Evolutionary conservation across 1,140 invertebrate genomes (phyloP), one percentile per base, ranked within the genome.

Genomic region (Drosophila persimilis): DNA sequence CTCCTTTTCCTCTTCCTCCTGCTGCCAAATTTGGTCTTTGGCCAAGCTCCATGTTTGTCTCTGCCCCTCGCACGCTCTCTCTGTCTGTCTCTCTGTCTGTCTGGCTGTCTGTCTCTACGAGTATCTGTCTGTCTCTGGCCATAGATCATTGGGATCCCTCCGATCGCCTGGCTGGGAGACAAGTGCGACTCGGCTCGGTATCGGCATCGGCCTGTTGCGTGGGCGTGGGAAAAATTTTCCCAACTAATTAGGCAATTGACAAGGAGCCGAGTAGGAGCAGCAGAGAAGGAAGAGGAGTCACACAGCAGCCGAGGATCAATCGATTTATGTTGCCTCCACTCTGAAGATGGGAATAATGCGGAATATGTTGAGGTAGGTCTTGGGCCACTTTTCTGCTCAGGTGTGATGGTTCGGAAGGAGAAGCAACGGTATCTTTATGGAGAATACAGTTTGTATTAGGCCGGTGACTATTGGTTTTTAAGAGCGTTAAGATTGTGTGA

Each of bases 11-110:
- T 20, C n/a, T n/a, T 13, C 9, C 31, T 13, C 5, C 39, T n/a
- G 43, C 45, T 84, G 75, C 80, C 80, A 85, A 84, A 84, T 85
- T 84, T 84, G 80, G 80, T 70, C 66, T 39, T 39, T 69, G 31
- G 1, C 50, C 56, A 65, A 26, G 65, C n/a, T 55, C n/a, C 39
- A n/a, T 56, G 2, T 8, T 20, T 31, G 7, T 13, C 3, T 20
- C 9, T 54, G 9, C 26, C 50, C 6, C 8, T 20, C 17, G 31
- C 29, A 24, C 15, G 13, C 15, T 2, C 8, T 4, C n/a, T 26
- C 3, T 57, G 29, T 24, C 29, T 15, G 29, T 58, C 56, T n/a
- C 48, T 47, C 43, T 53, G 29, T 24, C 45, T 15, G 22, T 48
- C 56, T 6, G 9, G 15, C 45, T 24, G 31, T 58, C 56, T n/a